Evolutionary conservation across 2,888 invertebrate genomes (phyloP), one percentile per base, ranked within the genome.

Genomic region (Cosmorhoe ocellata): DNA sequence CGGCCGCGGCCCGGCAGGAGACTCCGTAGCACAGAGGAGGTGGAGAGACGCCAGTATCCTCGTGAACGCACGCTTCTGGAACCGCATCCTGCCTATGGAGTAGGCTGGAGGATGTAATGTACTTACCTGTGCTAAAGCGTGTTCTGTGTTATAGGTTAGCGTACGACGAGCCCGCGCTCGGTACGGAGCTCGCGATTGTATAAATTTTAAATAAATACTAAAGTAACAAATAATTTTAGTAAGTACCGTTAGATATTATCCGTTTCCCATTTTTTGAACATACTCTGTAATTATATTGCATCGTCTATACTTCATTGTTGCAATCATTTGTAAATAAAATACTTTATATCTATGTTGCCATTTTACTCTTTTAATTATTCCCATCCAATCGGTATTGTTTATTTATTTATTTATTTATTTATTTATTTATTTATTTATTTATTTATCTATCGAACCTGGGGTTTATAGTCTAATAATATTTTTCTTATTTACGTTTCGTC

Each of bases 291-390:
- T 86, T 89, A 89, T 83, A 88, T 82, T 81, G 88, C 89, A 88
- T 89, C 83, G 84, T 87, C 89, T 89, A 83, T 90, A 90, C 74
- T 85, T 86, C 87, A 89, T 87, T 91, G 91, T 91, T 91, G 91
- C 90, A 86, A 90, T 89, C 90, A 91, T 90, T 91, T 91, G 91
- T 91, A 91, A 91, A 91, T 91, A 91, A 91, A 91, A 85, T 87
- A 87, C 85, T 89, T 88, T 88, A 87, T 88, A 88, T 86, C 84
- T 79, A 77, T 58, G 22, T 59, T 42, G 45, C 43, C 53, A 53
- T 53, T 44, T 48, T 53, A 53, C 36, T 49, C 53, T 53, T 53
- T 53, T 53, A 53, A 26, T 53, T 53, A 41, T 14, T 32, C 32
- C 37, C 11, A n/a, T 39, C 30, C 44, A 18, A 18, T 18, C 4